Conservation (phyloP, 2,113 vertebrate species). For the Azemiops feae region DNA sequence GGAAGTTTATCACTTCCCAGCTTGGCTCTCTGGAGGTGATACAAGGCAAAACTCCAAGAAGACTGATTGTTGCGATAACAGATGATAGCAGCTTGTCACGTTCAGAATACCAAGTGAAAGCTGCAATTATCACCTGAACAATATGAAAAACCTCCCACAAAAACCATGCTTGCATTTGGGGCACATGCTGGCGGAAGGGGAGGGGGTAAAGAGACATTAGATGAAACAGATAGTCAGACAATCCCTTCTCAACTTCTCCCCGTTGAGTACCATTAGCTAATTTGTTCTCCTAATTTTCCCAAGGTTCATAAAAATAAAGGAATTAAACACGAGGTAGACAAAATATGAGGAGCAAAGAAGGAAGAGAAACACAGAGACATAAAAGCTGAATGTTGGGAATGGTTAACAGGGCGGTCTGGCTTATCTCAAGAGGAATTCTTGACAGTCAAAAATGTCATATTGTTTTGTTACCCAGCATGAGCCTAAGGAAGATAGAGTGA, state of each 20-base stretch:
- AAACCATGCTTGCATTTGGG: not conserved
- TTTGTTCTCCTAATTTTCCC: not conserved
- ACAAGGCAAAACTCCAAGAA: conserved; percentile 13
- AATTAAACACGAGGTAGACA: not conserved
- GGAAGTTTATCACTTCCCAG: conserved; percentile 4
- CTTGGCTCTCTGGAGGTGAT: conserved; percentile 13
- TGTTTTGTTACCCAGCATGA: not conserved
- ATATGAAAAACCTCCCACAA: not conserved
- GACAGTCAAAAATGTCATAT: not conserved
- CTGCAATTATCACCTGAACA: conserved; percentile 20
- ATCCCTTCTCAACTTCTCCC: not conserved
- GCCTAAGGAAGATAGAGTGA: not conserved
- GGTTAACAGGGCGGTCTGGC: not conserved
- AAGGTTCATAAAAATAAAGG: conserved; percentile 19
- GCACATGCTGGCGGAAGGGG: not conserved
- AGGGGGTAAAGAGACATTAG: not conserved
- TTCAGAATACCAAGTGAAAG: conserved; percentile 13
- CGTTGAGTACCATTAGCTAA: not conserved
- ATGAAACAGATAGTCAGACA: not conserved
- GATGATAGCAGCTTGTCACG: conserved; percentile 19
- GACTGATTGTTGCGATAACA: conserved; percentile 11
- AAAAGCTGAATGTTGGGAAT: not conserved
- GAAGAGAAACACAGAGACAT: not conserved
- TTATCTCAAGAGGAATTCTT: not conserved
- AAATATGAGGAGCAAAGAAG: not conserved